phyloP scores from a whole-genome alignment of 2,797 vertebrate species.

The Parauchenoglanis punctatus region DNA sequence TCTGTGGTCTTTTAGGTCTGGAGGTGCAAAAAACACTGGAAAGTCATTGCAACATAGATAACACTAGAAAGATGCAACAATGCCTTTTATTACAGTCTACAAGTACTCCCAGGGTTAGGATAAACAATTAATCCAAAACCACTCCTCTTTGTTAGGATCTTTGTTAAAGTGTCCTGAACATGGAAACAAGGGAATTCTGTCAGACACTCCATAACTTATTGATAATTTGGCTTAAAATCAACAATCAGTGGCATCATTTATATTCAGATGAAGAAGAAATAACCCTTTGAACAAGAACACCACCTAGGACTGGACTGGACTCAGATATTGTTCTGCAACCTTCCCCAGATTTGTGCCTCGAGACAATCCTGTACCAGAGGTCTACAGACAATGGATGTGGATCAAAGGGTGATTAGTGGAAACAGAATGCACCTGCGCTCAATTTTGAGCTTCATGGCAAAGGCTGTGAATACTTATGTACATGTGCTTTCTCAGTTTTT shows the following conservation, averaged over 20 bases:
- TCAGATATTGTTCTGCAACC: too few relatives aligned
- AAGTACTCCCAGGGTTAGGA: neutral
- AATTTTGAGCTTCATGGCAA: too few relatives aligned
- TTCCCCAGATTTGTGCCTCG: too few relatives aligned
- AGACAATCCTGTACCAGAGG: too few relatives aligned
- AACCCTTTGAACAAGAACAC: too few relatives aligned
- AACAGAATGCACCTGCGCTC: too few relatives aligned
- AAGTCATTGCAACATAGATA: too few relatives aligned
- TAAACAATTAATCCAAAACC: neutral
- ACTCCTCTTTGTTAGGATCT: neutral
- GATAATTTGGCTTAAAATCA: neutral
- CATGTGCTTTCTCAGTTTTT: too few relatives aligned
- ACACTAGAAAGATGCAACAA: neutral
- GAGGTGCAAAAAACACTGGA: neutral
- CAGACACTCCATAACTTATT: neutral
- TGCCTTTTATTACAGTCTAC: neutral
- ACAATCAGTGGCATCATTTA: neutral
- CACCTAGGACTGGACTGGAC: too few relatives aligned
- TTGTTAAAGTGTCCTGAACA: neutral
- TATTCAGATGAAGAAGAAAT: neutral
- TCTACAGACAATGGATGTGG: too few relatives aligned
- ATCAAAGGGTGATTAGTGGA: too few relatives aligned
- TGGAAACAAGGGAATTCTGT: neutral
- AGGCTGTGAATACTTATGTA: too few relatives aligned
- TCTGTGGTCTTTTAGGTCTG: neutral